Evolutionary conservation across 2,113 vertebrate genomes (phyloP).

Genomic region (Silurus glanis): DNA sequence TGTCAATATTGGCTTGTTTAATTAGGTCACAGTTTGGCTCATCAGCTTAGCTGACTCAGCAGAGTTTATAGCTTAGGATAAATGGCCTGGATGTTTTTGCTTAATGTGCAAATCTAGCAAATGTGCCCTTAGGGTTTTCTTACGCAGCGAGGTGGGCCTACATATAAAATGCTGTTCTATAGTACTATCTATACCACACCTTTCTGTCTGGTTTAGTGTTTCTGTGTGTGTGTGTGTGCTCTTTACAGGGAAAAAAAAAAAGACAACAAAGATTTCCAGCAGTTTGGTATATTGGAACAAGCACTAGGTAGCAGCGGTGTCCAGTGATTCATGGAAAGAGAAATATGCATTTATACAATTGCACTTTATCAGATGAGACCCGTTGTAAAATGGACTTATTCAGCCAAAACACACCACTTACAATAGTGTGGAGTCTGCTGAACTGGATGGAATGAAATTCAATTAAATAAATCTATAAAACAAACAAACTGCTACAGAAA

Average conservation of each 20-base stretch:
- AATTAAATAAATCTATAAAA: conserved; percentile 52
- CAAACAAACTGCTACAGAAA: conserved; percentile 37
- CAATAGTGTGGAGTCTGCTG: conserved; percentile 69
- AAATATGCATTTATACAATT: conserved; percentile 86
- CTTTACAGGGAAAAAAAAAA: conserved; percentile 6
- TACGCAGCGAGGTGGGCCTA: background rate
- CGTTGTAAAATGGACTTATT: conserved; percentile 77
- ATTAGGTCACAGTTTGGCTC: background rate
- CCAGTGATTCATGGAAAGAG: conserved; percentile 81
- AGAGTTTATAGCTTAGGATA: background rate
- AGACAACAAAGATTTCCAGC: conserved; percentile 27
- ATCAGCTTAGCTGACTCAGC: background rate
- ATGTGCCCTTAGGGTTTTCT: background rate
- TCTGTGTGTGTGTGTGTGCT: background rate
- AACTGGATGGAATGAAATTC: conserved; percentile 16
- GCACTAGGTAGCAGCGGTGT: conserved; percentile 88
- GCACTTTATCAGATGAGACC: conserved; percentile 84
- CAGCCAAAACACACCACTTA: conserved; percentile 71
- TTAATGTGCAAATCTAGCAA: background rate
- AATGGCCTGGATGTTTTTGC: background rate
- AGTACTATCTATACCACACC: background rate
- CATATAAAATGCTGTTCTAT: background rate
- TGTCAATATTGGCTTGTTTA: background rate
- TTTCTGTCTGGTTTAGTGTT: background rate
- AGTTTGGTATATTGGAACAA: conserved; percentile 85